Evolutionary conservation across 2,888 invertebrate species (phyloP).

Genomic region (Liposcelis brunnea): DNA sequence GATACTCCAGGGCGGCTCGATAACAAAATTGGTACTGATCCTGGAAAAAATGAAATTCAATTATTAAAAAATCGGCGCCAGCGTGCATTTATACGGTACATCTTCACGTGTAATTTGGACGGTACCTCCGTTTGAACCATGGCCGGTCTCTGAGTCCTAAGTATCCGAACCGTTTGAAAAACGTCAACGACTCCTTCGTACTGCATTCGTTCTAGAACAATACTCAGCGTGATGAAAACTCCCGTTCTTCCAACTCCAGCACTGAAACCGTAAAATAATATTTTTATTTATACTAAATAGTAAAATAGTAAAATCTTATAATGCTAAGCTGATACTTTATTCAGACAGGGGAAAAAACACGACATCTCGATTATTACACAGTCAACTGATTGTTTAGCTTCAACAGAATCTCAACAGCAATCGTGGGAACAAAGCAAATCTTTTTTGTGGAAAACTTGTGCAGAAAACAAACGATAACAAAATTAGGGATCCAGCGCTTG

Average conservation of each 20-base stretch:
- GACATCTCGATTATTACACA: too few relatives aligned
- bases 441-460: too few relatives aligned
- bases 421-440: too few relatives aligned
- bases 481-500: too few relatives aligned
- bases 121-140: slow-evolving; percentile 98
- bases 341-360: slow-evolving; percentile 8
- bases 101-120: neutral
- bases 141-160: slow-evolving; percentile 94
- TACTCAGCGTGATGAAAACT: slow-evolving; percentile 94
- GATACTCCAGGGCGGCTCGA: slow-evolving; percentile 93
- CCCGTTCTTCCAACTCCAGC: slow-evolving; percentile 98
- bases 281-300: neutral
- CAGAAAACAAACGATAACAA: too few relatives aligned
- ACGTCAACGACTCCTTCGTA: slow-evolving; percentile 98
- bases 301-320: slow-evolving; percentile 4
- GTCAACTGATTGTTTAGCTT: too few relatives aligned
- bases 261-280: slow-evolving; percentile 33
- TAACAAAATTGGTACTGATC: slow-evolving; percentile 99
- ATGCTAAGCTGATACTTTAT: neutral
- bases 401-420: too few relatives aligned
- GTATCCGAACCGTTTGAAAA: slow-evolving; percentile 95
- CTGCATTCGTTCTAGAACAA: slow-evolving; percentile 96
- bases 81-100: too few relatives aligned
- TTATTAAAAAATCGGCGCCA: too few relatives aligned
- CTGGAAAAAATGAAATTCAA: slow-evolving; percentile 31